Conservation (phyloP, 2,113 vertebrate species). For the Loxodonta africana region DNA sequence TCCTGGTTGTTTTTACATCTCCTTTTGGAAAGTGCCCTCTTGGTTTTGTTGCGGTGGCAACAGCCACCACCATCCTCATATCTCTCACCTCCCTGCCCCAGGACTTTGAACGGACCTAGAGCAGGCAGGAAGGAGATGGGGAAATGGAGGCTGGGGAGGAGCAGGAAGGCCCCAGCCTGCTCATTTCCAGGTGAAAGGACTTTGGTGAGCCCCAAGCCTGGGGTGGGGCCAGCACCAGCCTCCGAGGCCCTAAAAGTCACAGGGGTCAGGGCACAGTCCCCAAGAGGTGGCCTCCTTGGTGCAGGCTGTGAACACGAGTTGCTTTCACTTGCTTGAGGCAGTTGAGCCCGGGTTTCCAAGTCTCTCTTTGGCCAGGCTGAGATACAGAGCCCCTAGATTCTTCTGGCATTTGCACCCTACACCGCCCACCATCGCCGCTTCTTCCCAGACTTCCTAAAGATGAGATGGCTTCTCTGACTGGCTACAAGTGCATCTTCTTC, state of each 20-base stretch:
- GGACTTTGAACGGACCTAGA: not conserved
- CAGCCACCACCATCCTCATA: constrained; percentile 43
- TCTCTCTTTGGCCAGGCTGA: not conserved
- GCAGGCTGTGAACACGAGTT: not conserved
- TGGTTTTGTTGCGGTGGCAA: constrained; percentile 76
- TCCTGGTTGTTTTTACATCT: constrained; percentile 88
- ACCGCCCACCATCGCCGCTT: constrained; percentile 69
- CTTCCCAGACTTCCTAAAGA: constrained; percentile 81
- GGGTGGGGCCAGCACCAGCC: not conserved
- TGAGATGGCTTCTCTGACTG: constrained; percentile 81
- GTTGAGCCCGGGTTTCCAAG: not conserved
- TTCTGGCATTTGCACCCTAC: constrained; percentile 71
- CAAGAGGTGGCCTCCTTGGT: not conserved
- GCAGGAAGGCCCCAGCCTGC: not conserved
- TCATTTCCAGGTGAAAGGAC: not conserved
- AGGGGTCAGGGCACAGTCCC: not conserved
- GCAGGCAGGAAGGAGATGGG: not conserved
- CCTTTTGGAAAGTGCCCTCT: constrained; percentile 88
- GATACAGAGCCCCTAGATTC: not conserved
- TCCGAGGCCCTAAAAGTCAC: not conserved
- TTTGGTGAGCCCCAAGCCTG: not conserved
- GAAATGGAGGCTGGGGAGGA: not conserved
- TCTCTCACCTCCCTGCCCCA: not conserved
- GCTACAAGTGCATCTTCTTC: constrained; percentile 61
- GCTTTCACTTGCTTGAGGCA: not conserved